Evolutionary conservation across 2,113 vertebrate species (phyloP).

Genomic region (Pseudonaja textilis): DNA sequence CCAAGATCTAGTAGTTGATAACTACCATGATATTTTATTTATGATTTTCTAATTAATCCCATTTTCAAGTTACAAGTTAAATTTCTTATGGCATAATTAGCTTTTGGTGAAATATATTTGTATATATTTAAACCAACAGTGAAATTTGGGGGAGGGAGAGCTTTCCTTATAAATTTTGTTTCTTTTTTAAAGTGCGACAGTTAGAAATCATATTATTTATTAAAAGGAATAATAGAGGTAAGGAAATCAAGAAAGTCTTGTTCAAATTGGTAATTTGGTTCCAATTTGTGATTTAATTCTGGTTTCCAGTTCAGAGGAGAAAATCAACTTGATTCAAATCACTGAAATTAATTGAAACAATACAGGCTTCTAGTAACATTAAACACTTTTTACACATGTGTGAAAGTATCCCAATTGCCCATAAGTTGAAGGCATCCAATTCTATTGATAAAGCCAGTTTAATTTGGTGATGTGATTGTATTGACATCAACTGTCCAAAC

Average conservation of each 20-base stretch:
- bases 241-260: not conserved
- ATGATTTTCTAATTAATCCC: not conserved
- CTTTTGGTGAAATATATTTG: not conserved
- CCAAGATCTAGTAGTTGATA: not conserved
- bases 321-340: not conserved
- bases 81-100: not conserved
- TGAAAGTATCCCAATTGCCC: not conserved
- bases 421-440: not conserved
- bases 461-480: not conserved
- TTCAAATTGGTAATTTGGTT: not conserved
- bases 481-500: not conserved
- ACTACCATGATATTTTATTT: not conserved
- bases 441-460: not conserved
- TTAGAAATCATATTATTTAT: not conserved
- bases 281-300: not conserved
- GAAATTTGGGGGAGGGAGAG: rapidly evolving
- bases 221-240: not conserved
- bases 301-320: not conserved
- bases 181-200: not conserved
- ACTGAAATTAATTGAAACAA: not conserved
- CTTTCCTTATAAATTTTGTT: not conserved
- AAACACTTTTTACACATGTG: not conserved
- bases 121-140: not conserved
- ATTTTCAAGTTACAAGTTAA: not conserved
- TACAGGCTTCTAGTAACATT: not conserved